Evolutionary conservation across 2,113 vertebrate species (phyloP).

Genomic region (Struthio camelus): DNA sequence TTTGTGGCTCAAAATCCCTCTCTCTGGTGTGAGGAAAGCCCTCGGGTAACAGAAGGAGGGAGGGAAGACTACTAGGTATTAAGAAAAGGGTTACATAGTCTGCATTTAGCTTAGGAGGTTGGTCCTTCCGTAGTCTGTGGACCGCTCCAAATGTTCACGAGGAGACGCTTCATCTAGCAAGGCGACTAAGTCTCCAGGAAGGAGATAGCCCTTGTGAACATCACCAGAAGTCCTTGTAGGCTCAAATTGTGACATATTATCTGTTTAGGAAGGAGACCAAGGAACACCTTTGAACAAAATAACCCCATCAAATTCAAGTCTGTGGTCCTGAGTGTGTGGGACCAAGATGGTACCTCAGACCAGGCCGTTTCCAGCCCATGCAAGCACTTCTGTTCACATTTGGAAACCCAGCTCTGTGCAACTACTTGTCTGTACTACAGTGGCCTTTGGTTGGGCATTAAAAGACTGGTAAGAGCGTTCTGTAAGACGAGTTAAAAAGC

Average conservation of each 20-base stretch:
- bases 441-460: not conserved
- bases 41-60: not conserved
- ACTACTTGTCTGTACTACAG: not conserved
- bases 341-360: not conserved
- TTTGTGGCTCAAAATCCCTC: not conserved
- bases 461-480: not conserved
- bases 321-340: not conserved
- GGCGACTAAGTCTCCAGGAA: not conserved
- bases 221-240: not conserved
- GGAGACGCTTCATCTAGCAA: not conserved
- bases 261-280: not conserved
- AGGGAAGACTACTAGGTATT: not conserved
- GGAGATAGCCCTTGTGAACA: not conserved
- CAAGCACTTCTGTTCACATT: not conserved
- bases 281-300: not conserved
- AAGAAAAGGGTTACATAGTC: not conserved
- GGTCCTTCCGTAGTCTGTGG: accelerated
- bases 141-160: not conserved
- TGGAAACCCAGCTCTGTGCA: not conserved
- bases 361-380: not conserved
- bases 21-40: not conserved
- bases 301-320: not conserved
- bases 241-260: not conserved
- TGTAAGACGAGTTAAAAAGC: not conserved
- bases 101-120: not conserved